Evolutionary conservation across 2,797 vertebrate species (phyloP).

Genomic region (Diplodus puntazzo): DNA sequence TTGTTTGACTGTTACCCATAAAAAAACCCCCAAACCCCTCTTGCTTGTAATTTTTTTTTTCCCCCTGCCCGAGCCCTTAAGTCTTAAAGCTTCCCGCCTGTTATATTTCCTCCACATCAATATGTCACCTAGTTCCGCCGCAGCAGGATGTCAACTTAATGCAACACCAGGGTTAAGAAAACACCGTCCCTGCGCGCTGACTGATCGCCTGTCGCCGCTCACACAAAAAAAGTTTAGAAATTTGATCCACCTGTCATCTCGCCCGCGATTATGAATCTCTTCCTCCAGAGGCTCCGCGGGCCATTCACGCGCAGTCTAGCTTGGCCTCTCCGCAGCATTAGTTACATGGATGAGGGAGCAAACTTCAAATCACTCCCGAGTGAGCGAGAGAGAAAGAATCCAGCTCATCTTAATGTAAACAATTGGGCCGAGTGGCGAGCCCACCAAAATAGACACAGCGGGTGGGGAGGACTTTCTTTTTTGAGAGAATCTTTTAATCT

Average conservation of each 20-base stretch:
- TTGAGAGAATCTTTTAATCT: conserved; percentile 31
- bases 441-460: conserved; percentile 59
- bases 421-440: conserved; percentile 52
- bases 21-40: conserved; percentile 57
- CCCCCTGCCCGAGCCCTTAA: conserved; percentile 51
- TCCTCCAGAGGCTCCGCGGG: conserved; percentile 63
- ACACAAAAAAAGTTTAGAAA: conserved; percentile 84
- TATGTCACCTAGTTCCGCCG: conserved; percentile 80
- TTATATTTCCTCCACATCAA: conserved; percentile 83
- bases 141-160: conserved; percentile 84
- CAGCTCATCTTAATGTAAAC: conserved; percentile 79
- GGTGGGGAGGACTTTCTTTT: conserved; percentile 16
- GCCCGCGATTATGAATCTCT: conserved; percentile 83
- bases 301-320: conserved; percentile 80
- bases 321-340: conserved; percentile 68
- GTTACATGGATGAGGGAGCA: conserved; percentile 78
- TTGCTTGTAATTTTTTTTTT: conserved; percentile 64
- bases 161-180: conserved; percentile 85
- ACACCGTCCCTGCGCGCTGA: conserved; percentile 76
- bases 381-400: conserved; percentile 53
- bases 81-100: conserved; percentile 77
- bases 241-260: conserved; percentile 86
- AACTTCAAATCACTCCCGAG: conserved; percentile 66
- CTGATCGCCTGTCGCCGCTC: conserved; percentile 79
- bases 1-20: conserved; percentile 78